Percentiles rank a stretch among this genome's conserved stretches.
phyloP scores from a whole-genome alignment of 2,888 invertebrate species.

The Lordiphosa fenestrarum region DNA sequence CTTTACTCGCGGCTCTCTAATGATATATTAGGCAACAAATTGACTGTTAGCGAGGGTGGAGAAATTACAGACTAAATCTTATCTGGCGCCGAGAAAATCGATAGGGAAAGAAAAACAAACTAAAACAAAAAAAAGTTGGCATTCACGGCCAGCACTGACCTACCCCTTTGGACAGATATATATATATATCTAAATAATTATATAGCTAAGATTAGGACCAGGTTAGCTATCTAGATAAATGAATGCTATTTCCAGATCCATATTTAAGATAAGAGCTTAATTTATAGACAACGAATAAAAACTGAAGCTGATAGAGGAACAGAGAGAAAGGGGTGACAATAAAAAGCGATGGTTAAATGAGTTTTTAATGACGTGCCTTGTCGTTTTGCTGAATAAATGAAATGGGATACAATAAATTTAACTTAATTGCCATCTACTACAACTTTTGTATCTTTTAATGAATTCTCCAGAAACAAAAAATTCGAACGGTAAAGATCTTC shows the following conservation, averaged over 20 bases:
- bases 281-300: neutral
- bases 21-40: conserved; percentile 27
- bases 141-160: conserved; percentile 19
- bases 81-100: conserved; percentile 34
- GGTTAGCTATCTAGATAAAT: neutral
- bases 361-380: conserved; percentile 7
- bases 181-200: conserved; percentile 14
- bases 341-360: neutral
- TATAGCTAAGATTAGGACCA: neutral
- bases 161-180: conserved; percentile 21
- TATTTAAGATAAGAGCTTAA: conserved; percentile 8
- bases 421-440: too few relatives aligned
- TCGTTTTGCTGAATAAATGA: too few relatives aligned
- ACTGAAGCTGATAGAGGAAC: too few relatives aligned
- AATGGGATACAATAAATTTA: too few relatives aligned
- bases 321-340: too few relatives aligned
- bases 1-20: too few relatives aligned
- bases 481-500: too few relatives aligned
- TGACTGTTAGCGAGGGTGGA: conserved; percentile 16
- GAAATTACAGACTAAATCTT: conserved; percentile 24
- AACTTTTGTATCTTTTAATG: too few relatives aligned
- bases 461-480: too few relatives aligned
- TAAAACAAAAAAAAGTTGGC: neutral
- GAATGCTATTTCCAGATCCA: conserved; percentile 10
- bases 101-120: conserved; percentile 5